Percentiles rank a stretch among this genome's conserved stretches.
Evolutionary conservation across 2,113 vertebrate species (phyloP).

Genomic region (Crotalus tigris): DNA sequence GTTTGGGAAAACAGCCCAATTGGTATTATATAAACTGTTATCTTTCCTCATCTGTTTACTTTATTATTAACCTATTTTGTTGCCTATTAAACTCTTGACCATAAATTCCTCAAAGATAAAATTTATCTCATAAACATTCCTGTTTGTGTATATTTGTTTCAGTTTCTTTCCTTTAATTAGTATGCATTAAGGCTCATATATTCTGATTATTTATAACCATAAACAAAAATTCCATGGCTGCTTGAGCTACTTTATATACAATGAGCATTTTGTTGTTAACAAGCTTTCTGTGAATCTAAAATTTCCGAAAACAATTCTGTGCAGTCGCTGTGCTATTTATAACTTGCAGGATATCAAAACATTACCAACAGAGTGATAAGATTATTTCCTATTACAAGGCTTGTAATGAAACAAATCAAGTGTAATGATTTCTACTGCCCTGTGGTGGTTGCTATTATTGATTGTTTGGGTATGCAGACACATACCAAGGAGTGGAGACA

Average conservation of each 20-base stretch:
- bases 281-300: not conserved
- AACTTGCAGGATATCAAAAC: not conserved
- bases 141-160: not conserved
- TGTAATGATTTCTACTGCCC: conserved; percentile 18
- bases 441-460: not conserved
- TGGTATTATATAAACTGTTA: not conserved
- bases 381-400: not conserved
- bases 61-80: not conserved
- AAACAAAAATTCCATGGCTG: not conserved
- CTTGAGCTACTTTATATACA: not conserved
- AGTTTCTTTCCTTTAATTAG: not conserved
- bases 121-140: not conserved
- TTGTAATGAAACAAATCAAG: conserved; percentile 37
- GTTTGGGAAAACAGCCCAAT: not conserved
- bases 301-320: not conserved
- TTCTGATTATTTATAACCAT: not conserved
- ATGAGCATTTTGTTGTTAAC: not conserved
- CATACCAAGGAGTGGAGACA: conserved; percentile 12
- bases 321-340: accelerated
- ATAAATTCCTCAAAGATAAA: not conserved
- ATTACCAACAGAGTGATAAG: conserved; percentile 7
- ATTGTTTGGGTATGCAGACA: conserved; percentile 5
- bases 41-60: too few species aligned
- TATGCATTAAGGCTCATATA: not conserved
- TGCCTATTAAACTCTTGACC: not conserved